Percentiles rank a stretch among this genome's conserved stretches.
These are phyloP conservation scores for Ips typographus DNA, from an alignment of 1,140 invertebrate species.

Conservation along the genomic window DNA sequence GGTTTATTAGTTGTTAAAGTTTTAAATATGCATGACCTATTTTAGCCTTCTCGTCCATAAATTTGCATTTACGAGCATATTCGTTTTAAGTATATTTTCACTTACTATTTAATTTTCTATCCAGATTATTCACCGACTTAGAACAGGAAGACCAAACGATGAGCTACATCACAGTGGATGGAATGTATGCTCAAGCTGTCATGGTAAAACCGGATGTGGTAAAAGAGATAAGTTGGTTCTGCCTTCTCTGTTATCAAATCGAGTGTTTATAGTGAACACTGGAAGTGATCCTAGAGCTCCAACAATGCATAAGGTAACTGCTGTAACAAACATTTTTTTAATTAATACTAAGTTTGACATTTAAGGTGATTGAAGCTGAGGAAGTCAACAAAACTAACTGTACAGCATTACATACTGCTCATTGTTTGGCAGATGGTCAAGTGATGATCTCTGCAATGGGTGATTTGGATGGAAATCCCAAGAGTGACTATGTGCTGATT, in stretches of 20 bases:
- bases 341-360: constrained; percentile 2
- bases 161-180: constrained; percentile 95
- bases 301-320: constrained; percentile 55
- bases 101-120: constrained; percentile 1
- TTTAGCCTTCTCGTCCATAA: neutral
- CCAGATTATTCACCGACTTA: constrained; percentile 85
- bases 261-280: constrained; percentile 86
- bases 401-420: constrained; percentile 86
- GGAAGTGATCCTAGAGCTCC: constrained; percentile 66
- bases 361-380: constrained; percentile 66
- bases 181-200: constrained; percentile 94
- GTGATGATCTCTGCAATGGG: constrained; percentile 96
- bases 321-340: too few relatives aligned
- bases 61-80: neutral
- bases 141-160: constrained; percentile 77
- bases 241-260: constrained; percentile 78
- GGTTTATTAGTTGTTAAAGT: too few relatives aligned
- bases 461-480: constrained; percentile 74
- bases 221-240: constrained; percentile 79
- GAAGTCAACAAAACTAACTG: constrained; percentile 77
- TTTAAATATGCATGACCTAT: too few relatives aligned
- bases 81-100: neutral
- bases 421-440: constrained; percentile 88
- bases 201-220: constrained; percentile 51
- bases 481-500: constrained; percentile 88